A percentile compares a stretch with the other conserved stretches of the same genome.
These are phyloP conservation scores for Mystacornis crossleyi DNA, from an alignment of 2,113 vertebrate species.

Conservation along the genomic window DNA sequence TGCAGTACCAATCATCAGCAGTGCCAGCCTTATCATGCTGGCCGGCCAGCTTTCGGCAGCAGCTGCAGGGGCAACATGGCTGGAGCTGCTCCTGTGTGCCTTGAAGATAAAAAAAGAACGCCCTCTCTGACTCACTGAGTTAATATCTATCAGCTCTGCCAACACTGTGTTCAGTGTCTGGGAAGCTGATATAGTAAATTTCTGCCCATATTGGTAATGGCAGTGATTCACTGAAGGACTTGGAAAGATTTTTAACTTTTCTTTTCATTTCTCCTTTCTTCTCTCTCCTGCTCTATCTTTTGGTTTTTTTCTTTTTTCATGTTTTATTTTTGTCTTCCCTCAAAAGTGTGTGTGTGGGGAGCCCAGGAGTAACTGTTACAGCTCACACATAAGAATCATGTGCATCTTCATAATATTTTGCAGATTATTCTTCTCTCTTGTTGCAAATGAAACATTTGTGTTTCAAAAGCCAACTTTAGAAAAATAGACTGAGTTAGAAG, in stretches of 20 bases:
- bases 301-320: neutral
- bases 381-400: neutral
- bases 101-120: constrained; percentile 60
- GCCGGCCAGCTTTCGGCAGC: neutral
- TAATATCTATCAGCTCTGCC: constrained; percentile 59
- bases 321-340: neutral
- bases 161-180: constrained; percentile 71
- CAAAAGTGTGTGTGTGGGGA: neutral
- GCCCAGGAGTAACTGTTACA: neutral
- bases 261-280: fast-evolving
- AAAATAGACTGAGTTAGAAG: neutral
- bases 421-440: neutral
- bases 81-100: constrained; percentile 41
- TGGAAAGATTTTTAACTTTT: constrained; percentile 32
- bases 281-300: neutral
- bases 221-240: constrained; percentile 64
- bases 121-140: constrained; percentile 64
- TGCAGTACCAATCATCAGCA: neutral
- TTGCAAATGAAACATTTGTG: neutral
- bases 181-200: constrained; percentile 72
- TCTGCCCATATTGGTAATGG: constrained; percentile 64
- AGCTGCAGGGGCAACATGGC: constrained; percentile 40
- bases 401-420: neutral
- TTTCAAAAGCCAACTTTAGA: neutral
- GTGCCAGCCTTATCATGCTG: neutral